Percentiles rank a stretch among this genome's conserved stretches.
These are phyloP conservation scores for Pomacea maculata DNA, from an alignment of 1,140 invertebrate genomes.

Conservation along the genomic window DNA sequence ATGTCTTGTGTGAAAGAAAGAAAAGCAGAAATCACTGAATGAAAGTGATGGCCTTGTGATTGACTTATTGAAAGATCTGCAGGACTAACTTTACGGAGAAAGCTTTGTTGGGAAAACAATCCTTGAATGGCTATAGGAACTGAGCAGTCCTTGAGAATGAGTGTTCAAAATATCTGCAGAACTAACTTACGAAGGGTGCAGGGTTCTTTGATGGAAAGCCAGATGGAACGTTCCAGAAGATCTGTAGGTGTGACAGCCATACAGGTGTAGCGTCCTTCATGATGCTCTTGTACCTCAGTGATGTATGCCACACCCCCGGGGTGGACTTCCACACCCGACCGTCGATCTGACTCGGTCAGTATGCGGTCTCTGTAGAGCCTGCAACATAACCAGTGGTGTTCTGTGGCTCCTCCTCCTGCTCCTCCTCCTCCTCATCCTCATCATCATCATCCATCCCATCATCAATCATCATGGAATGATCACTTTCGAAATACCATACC, in stretches of 20 bases:
- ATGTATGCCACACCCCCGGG: constrained; percentile 37
- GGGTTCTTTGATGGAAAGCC: constrained; percentile 33
- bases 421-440: no score
- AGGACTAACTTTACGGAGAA: no score
- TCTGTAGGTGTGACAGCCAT: constrained; percentile 28
- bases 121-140: neutral
- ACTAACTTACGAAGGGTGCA: constrained; percentile 30
- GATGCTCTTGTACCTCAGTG: constrained; percentile 31
- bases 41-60: no score
- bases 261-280: constrained; percentile 40
- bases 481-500: neutral
- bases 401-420: no score
- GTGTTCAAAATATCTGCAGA: neutral
- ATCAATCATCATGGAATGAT: neutral
- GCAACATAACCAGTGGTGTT: neutral
- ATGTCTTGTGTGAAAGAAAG: no score
- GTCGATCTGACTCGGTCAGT: constrained; percentile 26
- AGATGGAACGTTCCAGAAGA: constrained; percentile 30
- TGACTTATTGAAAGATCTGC: no score
- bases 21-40: no score
- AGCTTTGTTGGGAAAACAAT: neutral
- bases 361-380: constrained; percentile 38
- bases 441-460: no score
- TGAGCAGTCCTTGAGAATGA: no score
- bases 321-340: constrained; percentile 35